Evolutionary conservation across 2,797 vertebrate species (phyloP), one percentile per base, ranked within the genome.

Genomic region (Leptatherina wallacei): DNA sequence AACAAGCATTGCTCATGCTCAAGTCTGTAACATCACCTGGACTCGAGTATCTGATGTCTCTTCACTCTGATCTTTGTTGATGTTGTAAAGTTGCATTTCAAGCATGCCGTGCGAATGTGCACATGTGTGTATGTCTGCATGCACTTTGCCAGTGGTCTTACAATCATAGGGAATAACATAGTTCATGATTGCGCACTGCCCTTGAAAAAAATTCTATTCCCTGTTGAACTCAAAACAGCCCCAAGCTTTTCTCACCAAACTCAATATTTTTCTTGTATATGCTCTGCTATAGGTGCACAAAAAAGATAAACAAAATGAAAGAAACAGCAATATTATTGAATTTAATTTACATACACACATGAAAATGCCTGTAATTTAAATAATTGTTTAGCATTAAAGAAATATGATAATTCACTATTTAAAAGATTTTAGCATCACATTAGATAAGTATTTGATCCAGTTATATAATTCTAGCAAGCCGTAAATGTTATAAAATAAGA

Each of bases 141-240:
- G 76, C 36, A 72, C 85, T 85, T 89, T 77, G 80, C 82, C 78
- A 83, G 71, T 86, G 89, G 87, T 85, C 78, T 82, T 77, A 80
- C 85, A 91, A 89, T 90, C 85, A 88, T 69, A 61, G 77, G 76
- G 83, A 91, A 88, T 89, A 90, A 86, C 81, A 89, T 71, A 88
- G 77, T 75, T 77, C 65, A 81, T 91, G 84, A 91, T 88, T 92
- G 85, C 80, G 86, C 75, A 65, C 85, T 83, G 85, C 87, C 83
- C 88, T 91, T 88, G 85, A 86, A 88, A 89, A 85, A 87, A 84
- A 77, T 74, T 84, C 66, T 82, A 87, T 92, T 92, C 87, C 87
- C 85, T 84, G 81, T 80, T 87, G 68, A 88, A 86, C 80, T 88
- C 83, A 84, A 85, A 90, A 89, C 82, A 90, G 88, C 90, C 88